Evolutionary conservation across 1,140 invertebrate species (phyloP), one percentile per base, ranked within the genome.

Genomic region (Drosophila pectinifera): DNA sequence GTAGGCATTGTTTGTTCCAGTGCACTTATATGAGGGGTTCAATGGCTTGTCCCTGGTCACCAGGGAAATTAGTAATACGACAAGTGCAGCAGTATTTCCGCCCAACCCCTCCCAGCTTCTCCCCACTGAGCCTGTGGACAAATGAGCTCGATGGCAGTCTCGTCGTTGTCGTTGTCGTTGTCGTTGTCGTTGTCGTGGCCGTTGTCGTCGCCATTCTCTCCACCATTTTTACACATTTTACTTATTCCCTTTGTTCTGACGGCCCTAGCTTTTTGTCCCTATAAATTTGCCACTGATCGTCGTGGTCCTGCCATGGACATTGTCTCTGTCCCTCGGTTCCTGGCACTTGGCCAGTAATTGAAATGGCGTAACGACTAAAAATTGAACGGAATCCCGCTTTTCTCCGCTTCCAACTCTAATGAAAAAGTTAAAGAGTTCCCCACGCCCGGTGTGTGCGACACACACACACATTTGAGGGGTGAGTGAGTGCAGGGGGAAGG

Each of bases 1-100:
- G n/a, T n/a, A n/a, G n/a, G n/a, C n/a, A n/a, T n/a, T 22, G 41
- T 45, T 64, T 61, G 11, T 67, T 22, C 5, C 34, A 51, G 59
- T 68, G 64, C 43, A 24, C 16, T 22, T 42, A 61, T 68, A 62
- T 73, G 57, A 65, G 41, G 58, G 59, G 72, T 79, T 90, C 74
- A 76, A 73, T 90, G 79, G 69, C 82, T 83, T 62, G 49, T 43
- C 45, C 69, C 51, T 88, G 83, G 83, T 79, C 86, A 86, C 79
- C 86, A 90, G 88, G 86, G 86, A 90, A 90, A 90, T 90, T 90
- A 90, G 86, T 90, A 90, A 90, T 90, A 86, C 88, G 82, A 90
- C 84, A 89, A 88, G 84, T 89, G 76, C 84, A 84, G 64, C 67
- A 70, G 74, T 55, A 79, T 67, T 68, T 26, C 53, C 54, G 41